Percentiles rank a stretch among this genome's conserved stretches.
phyloP scores from a whole-genome alignment of 1,140 invertebrate species.

The Sinella curviseta region DNA sequence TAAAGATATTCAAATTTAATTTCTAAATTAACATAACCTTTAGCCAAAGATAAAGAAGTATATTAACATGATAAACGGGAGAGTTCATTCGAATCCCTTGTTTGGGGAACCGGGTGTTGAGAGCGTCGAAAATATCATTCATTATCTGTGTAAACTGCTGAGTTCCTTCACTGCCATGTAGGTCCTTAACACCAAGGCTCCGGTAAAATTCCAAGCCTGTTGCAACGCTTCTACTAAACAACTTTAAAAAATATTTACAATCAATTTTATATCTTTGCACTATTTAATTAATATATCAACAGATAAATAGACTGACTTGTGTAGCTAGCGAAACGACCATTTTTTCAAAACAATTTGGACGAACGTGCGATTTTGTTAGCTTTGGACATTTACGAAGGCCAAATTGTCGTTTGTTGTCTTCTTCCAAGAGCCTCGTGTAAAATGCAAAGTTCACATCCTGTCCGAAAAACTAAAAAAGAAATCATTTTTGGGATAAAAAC shows the following conservation, averaged over 20 bases:
- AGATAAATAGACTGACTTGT: too few species aligned
- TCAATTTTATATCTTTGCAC: too few species aligned
- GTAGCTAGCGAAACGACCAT: conserved; percentile 22
- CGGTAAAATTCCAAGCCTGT: background rate
- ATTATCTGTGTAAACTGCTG: background rate
- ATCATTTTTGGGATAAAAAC: background rate
- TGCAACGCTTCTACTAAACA: background rate
- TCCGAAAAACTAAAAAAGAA: background rate
- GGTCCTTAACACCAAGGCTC: background rate
- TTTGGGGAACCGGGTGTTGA: background rate
- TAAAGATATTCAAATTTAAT: too few species aligned
- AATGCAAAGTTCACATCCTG: background rate
- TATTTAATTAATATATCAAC: too few species aligned
- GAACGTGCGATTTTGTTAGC: background rate
- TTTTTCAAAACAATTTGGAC: conserved; percentile 33
- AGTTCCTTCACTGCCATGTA: background rate
- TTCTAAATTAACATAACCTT: too few species aligned
- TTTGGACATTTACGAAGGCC: background rate
- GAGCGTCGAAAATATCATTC: conserved; percentile 13
- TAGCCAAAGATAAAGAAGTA: too few species aligned
- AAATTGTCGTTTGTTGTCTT: background rate
- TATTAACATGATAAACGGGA: background rate
- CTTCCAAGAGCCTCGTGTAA: background rate
- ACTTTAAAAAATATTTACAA: too few species aligned
- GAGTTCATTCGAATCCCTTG: background rate